Base-by-base conservation (phyloP, 1,140 invertebrate genomes). In the Pteromalus puparum region DNA sequence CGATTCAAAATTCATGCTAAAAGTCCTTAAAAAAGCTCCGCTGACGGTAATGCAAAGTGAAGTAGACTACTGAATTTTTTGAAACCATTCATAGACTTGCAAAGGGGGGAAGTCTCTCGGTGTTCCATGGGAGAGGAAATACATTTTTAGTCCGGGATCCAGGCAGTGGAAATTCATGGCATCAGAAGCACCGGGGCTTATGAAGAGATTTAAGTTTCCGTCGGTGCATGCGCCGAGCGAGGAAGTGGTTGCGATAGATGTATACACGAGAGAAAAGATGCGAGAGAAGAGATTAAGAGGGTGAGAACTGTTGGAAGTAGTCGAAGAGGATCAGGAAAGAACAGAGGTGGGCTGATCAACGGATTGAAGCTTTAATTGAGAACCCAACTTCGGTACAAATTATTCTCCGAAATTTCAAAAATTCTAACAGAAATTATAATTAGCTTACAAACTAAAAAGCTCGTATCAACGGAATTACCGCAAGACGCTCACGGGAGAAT, bases 121-220 rank as follows among this genome's bases (percentile, higher is more conserved):
- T 9, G 72, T 12, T 42, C 13, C 81, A 21, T 15, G 46, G 1
- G 18, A 21, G 6, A 34, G 74, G 34, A 68, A 65, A 68, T 68
- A 68, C 24, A 42, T 80, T 80, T 80, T 68, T 80, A 65, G 28
- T 68, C 65, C 28, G 15, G 48, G 21, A 61, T 53, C 30, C 24
- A n/a, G 48, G n/a, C 28, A 7, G 9, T 10, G 75, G 26, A 78
- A 87, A 87, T 87, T 88, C 72, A 82, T 88, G 85, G 78, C 74
- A 70, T 61, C 34, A 48, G 84, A 26, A 75, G 87, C 76, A 81
- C 73, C 80, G 86, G 88, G 87, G 89, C 90, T 92, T 92, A 91
- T 92, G 90, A 91, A 88, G 89, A 90, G 88, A 87, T 90, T 90
- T 87, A 91, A 92, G 89, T 91, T 91, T 90, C 86, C 86, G 87